Conservation (phyloP, 2,113 vertebrate genomes). For the Vulpes vulpes region DNA sequence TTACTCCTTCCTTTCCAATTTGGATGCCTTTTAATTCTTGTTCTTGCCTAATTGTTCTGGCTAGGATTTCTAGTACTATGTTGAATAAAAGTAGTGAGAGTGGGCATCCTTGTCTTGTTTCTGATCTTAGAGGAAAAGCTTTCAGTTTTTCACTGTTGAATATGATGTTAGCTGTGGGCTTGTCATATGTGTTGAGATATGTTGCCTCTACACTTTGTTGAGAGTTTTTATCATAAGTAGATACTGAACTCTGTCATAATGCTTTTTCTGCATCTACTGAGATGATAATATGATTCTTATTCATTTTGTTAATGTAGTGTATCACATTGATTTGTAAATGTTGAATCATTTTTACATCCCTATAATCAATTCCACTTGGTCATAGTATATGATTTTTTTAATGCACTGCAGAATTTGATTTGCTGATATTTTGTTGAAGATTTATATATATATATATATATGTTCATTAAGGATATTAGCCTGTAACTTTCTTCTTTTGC, state of each 20-base stretch:
- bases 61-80: not conserved
- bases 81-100: not conserved
- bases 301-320: not conserved
- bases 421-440: not conserved
- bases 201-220: not conserved
- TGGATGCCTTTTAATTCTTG: not conserved
- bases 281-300: not conserved
- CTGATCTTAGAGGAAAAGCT: not conserved
- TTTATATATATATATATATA: not conserved
- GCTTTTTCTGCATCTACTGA: not conserved
- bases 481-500: not conserved
- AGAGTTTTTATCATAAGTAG: not conserved
- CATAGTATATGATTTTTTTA: not conserved
- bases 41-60: not conserved
- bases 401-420: not conserved
- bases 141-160: not conserved
- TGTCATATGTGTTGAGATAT: not conserved
- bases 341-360: not conserved
- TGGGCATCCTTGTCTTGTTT: not conserved
- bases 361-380: not conserved
- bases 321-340: not conserved
- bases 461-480: not conserved
- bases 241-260: not conserved
- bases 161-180: not conserved
- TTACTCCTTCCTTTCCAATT: not conserved